These are phyloP conservation scores for Xylophagus ater DNA, from an alignment of 2,888 invertebrate species.

Conservation along the genomic window DNA sequence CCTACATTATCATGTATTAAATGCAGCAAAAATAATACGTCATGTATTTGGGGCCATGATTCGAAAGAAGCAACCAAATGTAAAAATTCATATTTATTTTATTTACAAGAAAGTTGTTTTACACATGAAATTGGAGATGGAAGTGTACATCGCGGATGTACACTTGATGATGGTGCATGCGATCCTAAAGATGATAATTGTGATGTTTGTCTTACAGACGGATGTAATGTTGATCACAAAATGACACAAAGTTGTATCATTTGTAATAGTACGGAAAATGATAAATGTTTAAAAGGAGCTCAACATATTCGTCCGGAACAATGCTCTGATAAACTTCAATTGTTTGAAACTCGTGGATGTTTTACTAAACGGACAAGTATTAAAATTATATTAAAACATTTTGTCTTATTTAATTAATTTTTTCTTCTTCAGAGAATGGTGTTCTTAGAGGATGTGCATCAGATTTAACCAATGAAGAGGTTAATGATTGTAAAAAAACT, in stretches of 20 bases:
- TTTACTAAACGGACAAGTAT: constrained; percentile 1
- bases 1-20: constrained; percentile 17
- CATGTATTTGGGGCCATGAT: constrained; percentile 13
- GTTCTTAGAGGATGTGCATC: constrained; percentile 6
- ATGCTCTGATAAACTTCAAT: not conserved
- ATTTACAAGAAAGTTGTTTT: constrained; percentile 5
- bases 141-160: constrained; percentile 6
- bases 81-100: not conserved
- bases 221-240: constrained; percentile 8
- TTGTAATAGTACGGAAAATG: not conserved
- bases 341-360: constrained; percentile 6
- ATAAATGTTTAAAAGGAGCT: not conserved
- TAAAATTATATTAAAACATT: not conserved
- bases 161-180: not conserved
- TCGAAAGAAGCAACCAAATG: not conserved
- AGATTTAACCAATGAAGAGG: constrained; percentile 1
- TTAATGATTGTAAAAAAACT: not conserved
- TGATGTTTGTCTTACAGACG: not conserved
- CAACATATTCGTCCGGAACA: not conserved
- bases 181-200: constrained; percentile 2
- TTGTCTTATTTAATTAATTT: not conserved
- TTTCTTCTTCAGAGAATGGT: constrained; percentile 1
- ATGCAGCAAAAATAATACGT: constrained; percentile 12
- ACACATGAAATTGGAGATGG: not conserved
- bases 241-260: constrained; percentile 6